phyloP scores from a whole-genome alignment of 2,888 invertebrate species.

The Cataglyphis cursor region DNA sequence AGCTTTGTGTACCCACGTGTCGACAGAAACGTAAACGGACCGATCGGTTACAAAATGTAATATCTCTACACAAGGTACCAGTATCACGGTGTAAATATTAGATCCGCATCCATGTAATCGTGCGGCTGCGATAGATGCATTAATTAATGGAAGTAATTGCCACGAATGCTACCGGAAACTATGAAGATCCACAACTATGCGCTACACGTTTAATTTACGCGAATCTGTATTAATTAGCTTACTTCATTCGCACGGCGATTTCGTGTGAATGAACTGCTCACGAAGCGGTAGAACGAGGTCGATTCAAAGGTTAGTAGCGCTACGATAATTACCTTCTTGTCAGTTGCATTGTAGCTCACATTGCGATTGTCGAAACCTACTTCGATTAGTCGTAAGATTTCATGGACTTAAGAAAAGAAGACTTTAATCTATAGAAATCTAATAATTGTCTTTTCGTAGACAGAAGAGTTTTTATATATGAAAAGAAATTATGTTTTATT shows the following conservation, averaged over 20 bases:
- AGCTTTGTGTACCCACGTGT: constrained; percentile 70
- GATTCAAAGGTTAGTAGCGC: constrained; percentile 31
- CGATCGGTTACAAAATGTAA: constrained; percentile 64
- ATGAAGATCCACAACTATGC: background rate
- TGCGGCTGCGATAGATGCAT: background rate
- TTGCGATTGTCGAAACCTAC: background rate
- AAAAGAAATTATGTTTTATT: background rate
- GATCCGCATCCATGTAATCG: background rate
- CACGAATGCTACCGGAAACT: background rate
- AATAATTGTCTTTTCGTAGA: background rate
- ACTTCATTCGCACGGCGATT: constrained; percentile 12
- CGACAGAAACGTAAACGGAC: constrained; percentile 55
- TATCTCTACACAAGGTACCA: constrained; percentile 27
- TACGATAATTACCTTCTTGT: constrained; percentile 15
- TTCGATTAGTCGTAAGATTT: background rate
- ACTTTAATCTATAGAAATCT: background rate
- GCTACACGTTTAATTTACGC: constrained; percentile 38
- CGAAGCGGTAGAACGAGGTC: constrained; percentile 14
- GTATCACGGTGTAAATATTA: constrained; percentile 33
- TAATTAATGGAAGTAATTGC: constrained; percentile 49
- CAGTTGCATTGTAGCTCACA: background rate
- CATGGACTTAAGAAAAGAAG: background rate
- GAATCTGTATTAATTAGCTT: constrained; percentile 21
- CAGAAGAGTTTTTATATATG: background rate
- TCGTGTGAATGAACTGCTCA: constrained; percentile 18